Conservation (phyloP, 2,113 vertebrate genomes). For the Trochalopteron elliotii region DNA sequence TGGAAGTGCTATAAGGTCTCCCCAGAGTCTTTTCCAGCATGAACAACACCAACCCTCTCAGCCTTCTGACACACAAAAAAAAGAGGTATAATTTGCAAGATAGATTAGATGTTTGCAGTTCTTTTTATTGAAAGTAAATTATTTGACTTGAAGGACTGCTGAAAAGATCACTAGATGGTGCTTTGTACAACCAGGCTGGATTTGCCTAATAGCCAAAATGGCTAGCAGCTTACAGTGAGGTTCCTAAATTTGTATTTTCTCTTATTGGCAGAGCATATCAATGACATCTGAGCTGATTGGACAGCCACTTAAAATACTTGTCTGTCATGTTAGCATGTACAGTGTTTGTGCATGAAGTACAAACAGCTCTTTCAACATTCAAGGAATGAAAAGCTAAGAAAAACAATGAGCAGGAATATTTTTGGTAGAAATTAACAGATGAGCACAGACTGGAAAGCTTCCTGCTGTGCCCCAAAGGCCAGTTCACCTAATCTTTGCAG, state of each 20-base stretch:
- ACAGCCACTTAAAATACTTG: background rate
- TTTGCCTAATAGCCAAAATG: background rate
- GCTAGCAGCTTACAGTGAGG: background rate
- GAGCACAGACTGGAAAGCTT: background rate
- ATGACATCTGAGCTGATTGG: background rate
- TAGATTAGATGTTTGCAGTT: background rate
- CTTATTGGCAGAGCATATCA: background rate
- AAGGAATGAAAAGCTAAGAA: background rate
- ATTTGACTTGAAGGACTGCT: background rate
- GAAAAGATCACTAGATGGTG: background rate
- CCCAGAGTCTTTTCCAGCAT: accelerated
- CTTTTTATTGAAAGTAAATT: background rate
- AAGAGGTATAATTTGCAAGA: background rate
- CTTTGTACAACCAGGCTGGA: background rate
- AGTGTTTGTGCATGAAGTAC: background rate
- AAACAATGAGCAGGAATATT: background rate
- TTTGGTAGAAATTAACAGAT: background rate
- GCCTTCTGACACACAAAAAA: background rate
- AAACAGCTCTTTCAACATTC: background rate
- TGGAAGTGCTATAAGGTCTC: background rate
- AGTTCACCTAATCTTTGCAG: background rate
- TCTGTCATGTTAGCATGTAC: background rate
- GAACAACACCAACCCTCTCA: background rate
- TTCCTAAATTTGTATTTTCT: background rate
- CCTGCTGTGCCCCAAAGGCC: background rate